Evolutionary conservation across 2,888 invertebrate genomes (phyloP), one percentile per base, ranked within the genome.

Genomic region (Chrysolina americana): DNA sequence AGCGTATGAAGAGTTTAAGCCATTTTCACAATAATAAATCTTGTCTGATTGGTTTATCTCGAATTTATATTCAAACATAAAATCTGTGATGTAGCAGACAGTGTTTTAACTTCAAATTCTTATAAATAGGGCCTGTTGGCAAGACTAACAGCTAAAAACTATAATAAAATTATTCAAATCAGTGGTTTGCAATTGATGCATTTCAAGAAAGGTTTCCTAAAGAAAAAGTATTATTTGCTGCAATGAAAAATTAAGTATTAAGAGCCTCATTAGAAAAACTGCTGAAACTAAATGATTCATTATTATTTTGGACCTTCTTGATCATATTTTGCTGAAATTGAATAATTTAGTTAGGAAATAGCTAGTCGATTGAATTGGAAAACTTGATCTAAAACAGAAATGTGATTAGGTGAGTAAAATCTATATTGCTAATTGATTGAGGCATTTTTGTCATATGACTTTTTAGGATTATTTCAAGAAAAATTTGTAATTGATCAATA

Each of bases 291-390:
- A 69, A 62, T 62, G 28, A 17, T 69, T 41, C 36, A 62, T 71
- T 53, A 68, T 44, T 50, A 53, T 13, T 19, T 53, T 41, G 53
- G 73, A 76, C 78, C 78, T 74, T 76, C 74, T 77, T 76, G 77
- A 75, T 75, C 73, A 73, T 77, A 73, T 66, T 78, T 74, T 75
- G 84, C 85, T 85, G 85, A 84, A 85, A 85, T 78, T 84, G 81
- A 83, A 84, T 78, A 73, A 78, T 81, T 79, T 80, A 76, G 65
- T 71, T 74, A 68, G 59, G 13, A 28, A 59, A 28, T 23, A 59
- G 59, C 59, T 59, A 59, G n/a, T 59, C 36, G 36, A 47, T 66
- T 66, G 41, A 68, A 59, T 68, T 41, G 28, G 41, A 48, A 53
- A 53, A 53, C 64, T 69, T 53, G 53, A 74, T 79, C 79, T 79